Base-by-base conservation (phyloP, 2,113 vertebrate species). In the Serinus canaria region DNA sequence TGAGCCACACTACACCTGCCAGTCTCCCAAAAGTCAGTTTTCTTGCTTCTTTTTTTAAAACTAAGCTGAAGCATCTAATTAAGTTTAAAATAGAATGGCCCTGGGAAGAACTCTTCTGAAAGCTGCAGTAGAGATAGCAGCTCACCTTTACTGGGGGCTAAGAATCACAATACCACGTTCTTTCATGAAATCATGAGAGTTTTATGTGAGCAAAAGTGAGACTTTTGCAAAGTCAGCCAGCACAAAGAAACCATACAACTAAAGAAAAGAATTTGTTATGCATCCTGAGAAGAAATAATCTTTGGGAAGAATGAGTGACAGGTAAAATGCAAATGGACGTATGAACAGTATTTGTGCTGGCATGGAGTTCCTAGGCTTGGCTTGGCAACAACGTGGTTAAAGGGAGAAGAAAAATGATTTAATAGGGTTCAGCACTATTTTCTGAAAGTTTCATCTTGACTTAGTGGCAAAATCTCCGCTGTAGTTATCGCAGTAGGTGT, bases 51-150 rank as follows among this genome's bases (percentile, higher is more conserved):
- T 94, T 92, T 93, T 94, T 96, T 35, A 74, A 94, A 94, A 95
- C 78, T 59, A 82, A 91, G 55, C 39, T 64, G 70, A 92, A 95
- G 28, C 18, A 94, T 81, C 79, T 94, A 96, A 92, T 95, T 91
- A 94, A 94, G 59, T 92, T 96, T 94, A 93, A 97, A 97, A 96
- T 96, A 96, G 87, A 92, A 93, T 53, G 41, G 64, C 91, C 83
- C 66, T 78, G 60, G 88, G 82, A 96, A 91, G 56, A 94, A 43
- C 28, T 86, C 47, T 78, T 86, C 64, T 64, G 59, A 85, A 97
- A 87, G 30, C 67, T 88, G 56, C 35, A 49, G 47, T 15, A 83
- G 64, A 77, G 52, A 55, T 78, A 94, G 68, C 23, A 90, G 60
- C 33, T 90, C 50, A 9, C 77, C 67, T 92, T 95, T 59, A 96